Base-by-base conservation (phyloP, 2,797 vertebrate genomes). In the Kryptopterus vitreolus region DNA sequence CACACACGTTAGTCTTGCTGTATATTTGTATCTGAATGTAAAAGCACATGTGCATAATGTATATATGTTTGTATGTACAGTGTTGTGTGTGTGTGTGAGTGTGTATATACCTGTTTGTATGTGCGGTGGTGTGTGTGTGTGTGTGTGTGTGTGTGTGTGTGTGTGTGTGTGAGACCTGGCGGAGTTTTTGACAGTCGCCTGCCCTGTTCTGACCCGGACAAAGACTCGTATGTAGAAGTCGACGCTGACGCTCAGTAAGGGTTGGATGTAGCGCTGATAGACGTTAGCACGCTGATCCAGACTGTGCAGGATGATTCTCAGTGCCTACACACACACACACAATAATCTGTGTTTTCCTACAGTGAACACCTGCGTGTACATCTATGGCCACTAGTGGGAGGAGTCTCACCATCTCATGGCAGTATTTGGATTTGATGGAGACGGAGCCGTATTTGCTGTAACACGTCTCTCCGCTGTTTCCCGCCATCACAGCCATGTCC, bases 211-310 rank as follows among this genome's bases (percentile, higher is more conserved):
- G 78, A 98, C 92, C 0, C 94, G 90, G 0, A 97, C 95, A 46
- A 97, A 98, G 3, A 98, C 95, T 0, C 97, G 90, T 18, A 98
- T 94, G 76, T 98, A 98, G 84, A 98, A 98, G 87, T 98, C 96
- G 0, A 91, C 96, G 0, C 96, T 98, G 91, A 98, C 62, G 0
- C 93, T 93, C 35, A 98, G 92, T 84, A 98, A 92, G 0, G 96
- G 97, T 48, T 89, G 86, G 35, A 98, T 92, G 50, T 95, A 97
- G 26, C 96, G 94, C 89, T 98, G 96, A 91, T 98, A 95, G 62
- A 96, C 95, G 24, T 93, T 96, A 2, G 97, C 95, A 0, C 91
- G 91, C 35, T 95, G 92, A 84, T 97, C 96, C 82, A 98, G 78
- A 85, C 95, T 95, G 90, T 97, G 97, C 68, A 98, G 91, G 85